Evolutionary conservation across 2,113 vertebrate species (phyloP).

Genomic region (Neodontobutis hainanensis): DNA sequence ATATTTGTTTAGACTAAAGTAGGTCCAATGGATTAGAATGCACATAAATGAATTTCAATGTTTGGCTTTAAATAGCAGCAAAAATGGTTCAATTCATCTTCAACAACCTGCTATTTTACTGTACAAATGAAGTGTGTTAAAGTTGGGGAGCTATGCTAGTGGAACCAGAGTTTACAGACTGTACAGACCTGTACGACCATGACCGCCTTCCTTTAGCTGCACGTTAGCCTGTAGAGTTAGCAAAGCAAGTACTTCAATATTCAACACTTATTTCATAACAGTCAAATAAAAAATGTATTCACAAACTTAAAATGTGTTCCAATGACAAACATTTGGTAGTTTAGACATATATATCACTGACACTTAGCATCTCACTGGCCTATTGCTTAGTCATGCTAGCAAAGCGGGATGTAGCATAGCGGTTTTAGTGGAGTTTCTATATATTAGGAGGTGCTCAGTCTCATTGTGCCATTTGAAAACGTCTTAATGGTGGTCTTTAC

Average conservation of each 20-base stretch:
- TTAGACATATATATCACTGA: conserved; percentile 30
- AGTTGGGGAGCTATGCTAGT: conserved; percentile 59
- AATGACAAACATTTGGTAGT: neutral
- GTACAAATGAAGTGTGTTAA: conserved; percentile 58
- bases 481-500: conserved; percentile 77
- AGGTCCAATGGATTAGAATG: conserved; percentile 26
- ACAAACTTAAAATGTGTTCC: too few species aligned
- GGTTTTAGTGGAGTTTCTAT: conserved; percentile 5
- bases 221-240: conserved; percentile 54
- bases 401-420: conserved; percentile 40
- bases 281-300: neutral
- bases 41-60: conserved; percentile 73
- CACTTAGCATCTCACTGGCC: conserved; percentile 37
- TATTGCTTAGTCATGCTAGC: conserved; percentile 30
- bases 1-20: neutral
- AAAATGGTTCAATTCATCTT: conserved; percentile 83
- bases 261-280: conserved; percentile 53
- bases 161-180: conserved; percentile 58
- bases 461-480: conserved; percentile 29
- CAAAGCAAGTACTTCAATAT: conserved; percentile 52
- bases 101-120: conserved; percentile 64
- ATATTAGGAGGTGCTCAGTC: conserved; percentile 23
- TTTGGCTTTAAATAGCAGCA: conserved; percentile 83
- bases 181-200: conserved; percentile 84
- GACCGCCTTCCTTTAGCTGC: conserved; percentile 79